Evolutionary conservation across 2,113 vertebrate genomes (phyloP).

Genomic region (Upupa epops): DNA sequence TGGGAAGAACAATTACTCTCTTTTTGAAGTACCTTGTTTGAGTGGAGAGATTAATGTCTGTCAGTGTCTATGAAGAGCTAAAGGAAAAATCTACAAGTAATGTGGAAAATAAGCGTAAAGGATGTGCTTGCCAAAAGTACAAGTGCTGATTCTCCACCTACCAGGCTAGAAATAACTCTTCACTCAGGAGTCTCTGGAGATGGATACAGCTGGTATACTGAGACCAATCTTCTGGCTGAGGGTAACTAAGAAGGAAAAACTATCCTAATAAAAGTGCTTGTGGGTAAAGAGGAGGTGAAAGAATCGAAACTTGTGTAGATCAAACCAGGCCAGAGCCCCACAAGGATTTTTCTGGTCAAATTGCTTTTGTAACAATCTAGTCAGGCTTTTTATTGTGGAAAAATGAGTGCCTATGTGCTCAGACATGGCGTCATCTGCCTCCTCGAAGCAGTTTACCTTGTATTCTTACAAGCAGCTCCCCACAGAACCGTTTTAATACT

Average conservation of each 20-base stretch:
- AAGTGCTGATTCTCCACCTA: background rate
- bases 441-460: background rate
- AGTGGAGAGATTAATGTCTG: background rate
- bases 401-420: accelerated
- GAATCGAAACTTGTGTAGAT: background rate
- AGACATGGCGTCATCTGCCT: background rate
- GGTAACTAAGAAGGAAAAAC: background rate
- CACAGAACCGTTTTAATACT: background rate
- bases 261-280: background rate
- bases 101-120: background rate
- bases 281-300: background rate
- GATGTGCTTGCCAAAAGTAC: background rate
- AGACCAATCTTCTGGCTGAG: background rate
- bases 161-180: background rate
- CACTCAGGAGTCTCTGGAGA: background rate
- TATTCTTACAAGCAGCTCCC: background rate
- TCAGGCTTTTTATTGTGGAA: background rate
- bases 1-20: background rate
- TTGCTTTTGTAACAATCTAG: background rate
- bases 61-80: background rate
- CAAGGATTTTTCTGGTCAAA: background rate
- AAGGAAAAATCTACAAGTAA: background rate
- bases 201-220: background rate
- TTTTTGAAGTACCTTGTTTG: background rate
- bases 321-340: background rate